Base-by-base conservation (phyloP, 2,797 vertebrate genomes). In the Centroberyx gerrardi region DNA sequence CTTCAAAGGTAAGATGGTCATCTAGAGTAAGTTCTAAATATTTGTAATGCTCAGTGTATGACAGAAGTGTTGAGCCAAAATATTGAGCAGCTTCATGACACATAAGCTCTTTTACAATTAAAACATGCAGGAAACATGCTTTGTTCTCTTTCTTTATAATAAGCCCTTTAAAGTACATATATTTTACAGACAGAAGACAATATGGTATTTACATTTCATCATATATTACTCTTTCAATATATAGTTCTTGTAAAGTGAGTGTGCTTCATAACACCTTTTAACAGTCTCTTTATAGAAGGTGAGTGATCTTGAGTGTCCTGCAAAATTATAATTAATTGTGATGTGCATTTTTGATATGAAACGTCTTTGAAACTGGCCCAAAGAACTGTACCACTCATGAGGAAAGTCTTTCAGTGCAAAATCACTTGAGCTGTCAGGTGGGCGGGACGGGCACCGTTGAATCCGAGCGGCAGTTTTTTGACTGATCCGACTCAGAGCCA, bases 201-300 rank as follows among this genome's bases (percentile, higher is more conserved):
- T 67, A 76, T 15, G 1, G 9, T 28, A 18, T 53, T 2, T 76
- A 76, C 42, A 74, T 17, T 66, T 5, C 49, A 80, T 27, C 76
- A 89, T 88, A 81, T 85, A 76, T 63, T 88, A 81, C 6, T 84
- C 40, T 84, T 72, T 42, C 42, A 63, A 63, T 18, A 53, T 59
- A 65, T 38, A 55, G 38, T 38, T 58, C 17, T 4, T 1, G 2
- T 33, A 59, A 71, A 72, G 17, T 66, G 36, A 7, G 9, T 33
- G 64, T 69, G 38, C 64, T 70, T 14, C 14, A 38, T 28, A 18
- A 31, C 2, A 15, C 8, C 2, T n/a, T 46, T 40, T 9, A 46
- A 12, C 22, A 54, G n/a, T 29, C 13, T 38, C 51, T 54, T 46
- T 28, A 28, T 27, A 44, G 7, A 27, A 40, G 36, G 18, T 28